Evolutionary conservation across 2,113 vertebrate species (phyloP).

Genomic region (Octodon degus): DNA sequence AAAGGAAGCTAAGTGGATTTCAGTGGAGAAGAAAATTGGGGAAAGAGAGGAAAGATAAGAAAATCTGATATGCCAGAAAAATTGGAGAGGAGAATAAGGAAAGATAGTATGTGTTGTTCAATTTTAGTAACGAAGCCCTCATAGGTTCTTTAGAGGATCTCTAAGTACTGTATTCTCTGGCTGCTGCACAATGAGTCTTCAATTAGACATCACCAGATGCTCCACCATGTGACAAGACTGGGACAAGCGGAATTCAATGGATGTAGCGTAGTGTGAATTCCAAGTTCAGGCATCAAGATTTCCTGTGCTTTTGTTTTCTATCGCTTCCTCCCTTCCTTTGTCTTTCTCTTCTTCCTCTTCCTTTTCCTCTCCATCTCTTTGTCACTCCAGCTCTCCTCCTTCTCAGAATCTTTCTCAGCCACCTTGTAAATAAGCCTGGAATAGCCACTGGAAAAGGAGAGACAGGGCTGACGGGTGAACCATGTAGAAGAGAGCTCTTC

Average conservation of each 20-base stretch:
- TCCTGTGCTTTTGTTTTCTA: background rate
- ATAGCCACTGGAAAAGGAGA: background rate
- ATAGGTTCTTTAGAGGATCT: background rate
- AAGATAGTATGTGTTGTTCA: background rate
- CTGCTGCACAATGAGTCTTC: background rate
- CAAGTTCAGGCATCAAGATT: background rate
- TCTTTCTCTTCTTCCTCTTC: background rate
- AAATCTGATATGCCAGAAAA: background rate
- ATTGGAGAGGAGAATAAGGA: background rate
- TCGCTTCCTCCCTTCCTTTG: background rate
- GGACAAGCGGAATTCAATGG: background rate
- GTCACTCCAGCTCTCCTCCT: background rate
- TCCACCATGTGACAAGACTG: background rate
- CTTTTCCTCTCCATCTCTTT: background rate
- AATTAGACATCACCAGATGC: background rate
- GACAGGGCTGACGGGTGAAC: background rate
- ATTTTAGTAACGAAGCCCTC: background rate
- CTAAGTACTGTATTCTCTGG: background rate
- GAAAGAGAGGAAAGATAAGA: background rate
- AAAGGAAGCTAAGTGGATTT: background rate
- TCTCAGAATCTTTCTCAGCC: background rate
- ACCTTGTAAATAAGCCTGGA: background rate
- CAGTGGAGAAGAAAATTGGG: background rate
- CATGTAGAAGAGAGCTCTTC: background rate
- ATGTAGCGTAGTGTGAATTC: background rate